Base-by-base conservation (phyloP, 2,113 vertebrate genomes). In the Myotis brandtii region DNA sequence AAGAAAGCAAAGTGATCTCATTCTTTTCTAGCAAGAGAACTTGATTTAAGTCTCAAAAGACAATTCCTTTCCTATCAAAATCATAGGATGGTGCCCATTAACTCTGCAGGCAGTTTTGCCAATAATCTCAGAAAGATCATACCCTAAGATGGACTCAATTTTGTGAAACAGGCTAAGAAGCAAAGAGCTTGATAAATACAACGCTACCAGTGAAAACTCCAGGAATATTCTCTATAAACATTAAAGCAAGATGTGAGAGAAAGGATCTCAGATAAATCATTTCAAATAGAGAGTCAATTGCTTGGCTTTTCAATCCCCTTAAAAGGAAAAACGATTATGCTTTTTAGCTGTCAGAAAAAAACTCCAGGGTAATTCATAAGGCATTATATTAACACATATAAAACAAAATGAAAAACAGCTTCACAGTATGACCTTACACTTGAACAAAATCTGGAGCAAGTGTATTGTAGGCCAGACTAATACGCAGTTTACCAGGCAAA, bases 271-370 rank as follows among this genome's bases (percentile, higher is more conserved):
- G 97, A 98, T 98, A 98, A 98, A 98, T 98, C 97, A 98, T 97
- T 91, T 98, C 86, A 96, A 96, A 98, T 96, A 98, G 94, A 98
- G 97, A 97, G 98, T 96, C 94, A 98, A 98, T 91, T 98, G 97
- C 97, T 97, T 98, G 98, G 97, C 95, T 98, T 98, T 98, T 98
- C 96, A 97, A 96, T 98, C 95, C 91, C 97, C 85, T 97, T 98
- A 96, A 97, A 98, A 98, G 97, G 97, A 98, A 98, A 98, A 98
- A 98, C 97, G 97, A 98, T 98, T 97, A 97, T 98, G 98, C 98
- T 98, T 98, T 98, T 98, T 98, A 98, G 98, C 98, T 99, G 98
- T 98, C 98, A 98, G 98, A 97, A 98, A 96, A 98, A 97, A 98
- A 98, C 79, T 11, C 97, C 85, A 88, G 76, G 52, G 97, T 98